phyloP scores from a whole-genome alignment of 1,140 invertebrate species.

The Aphelinus atriplicis region DNA sequence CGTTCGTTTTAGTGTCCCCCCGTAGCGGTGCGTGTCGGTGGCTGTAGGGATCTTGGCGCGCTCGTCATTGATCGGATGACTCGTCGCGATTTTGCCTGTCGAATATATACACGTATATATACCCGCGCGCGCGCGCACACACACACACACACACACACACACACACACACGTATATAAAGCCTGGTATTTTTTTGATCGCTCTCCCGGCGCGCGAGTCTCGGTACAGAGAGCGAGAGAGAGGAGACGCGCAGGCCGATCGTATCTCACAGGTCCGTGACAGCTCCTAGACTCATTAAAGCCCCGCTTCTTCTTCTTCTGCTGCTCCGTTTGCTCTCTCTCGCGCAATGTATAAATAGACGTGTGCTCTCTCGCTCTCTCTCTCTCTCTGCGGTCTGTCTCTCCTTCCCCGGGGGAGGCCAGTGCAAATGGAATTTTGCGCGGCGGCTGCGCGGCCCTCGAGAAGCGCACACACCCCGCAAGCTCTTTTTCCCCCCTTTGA shows the following conservation, averaged over 20 bases:
- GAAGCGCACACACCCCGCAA: background rate
- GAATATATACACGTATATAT: slow-evolving; percentile 21
- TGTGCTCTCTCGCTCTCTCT: slow-evolving; percentile 34
- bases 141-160: no score
- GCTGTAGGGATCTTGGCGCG: background rate
- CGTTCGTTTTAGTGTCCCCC: no score
- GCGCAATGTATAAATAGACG: slow-evolving; percentile 60
- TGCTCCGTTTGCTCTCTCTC: no score
- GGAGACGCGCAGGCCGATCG: slow-evolving; percentile 43
- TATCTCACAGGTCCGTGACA: slow-evolving; percentile 58
- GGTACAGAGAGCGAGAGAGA: no score
- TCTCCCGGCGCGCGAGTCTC: slow-evolving; percentile 20
- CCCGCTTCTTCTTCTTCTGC: slow-evolving; percentile 51
- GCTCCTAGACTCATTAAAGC: slow-evolving; percentile 64
- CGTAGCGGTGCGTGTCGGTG: no score
- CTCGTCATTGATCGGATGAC: slow-evolving; percentile 32
- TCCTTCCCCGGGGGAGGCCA: slow-evolving; percentile 31
- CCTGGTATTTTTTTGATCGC: background rate
- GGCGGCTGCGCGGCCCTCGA: slow-evolving; percentile 40
- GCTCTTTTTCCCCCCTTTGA: slow-evolving; percentile 32
- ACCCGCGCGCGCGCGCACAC: no score
- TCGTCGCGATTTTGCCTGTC: slow-evolving; percentile 33
- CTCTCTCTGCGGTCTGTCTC: slow-evolving; percentile 19
- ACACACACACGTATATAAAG: no score
- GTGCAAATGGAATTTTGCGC: slow-evolving; percentile 59